phyloP scores from a whole-genome alignment of 2,888 invertebrate genomes.

The Tholera decimalis region DNA sequence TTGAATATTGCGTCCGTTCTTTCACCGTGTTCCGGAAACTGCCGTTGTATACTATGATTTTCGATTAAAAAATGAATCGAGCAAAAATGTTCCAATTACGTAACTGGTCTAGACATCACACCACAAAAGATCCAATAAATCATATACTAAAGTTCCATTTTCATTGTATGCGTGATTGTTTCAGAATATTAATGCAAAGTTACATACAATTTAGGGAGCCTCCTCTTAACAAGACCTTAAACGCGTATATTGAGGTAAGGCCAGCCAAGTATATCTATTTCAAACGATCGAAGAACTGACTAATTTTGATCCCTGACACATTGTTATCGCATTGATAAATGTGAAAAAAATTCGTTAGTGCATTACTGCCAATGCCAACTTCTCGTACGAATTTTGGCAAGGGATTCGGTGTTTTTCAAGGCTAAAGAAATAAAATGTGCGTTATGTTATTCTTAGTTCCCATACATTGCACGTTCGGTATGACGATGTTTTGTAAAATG shows the following conservation, averaged over 20 bases:
- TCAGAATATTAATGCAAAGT: no score
- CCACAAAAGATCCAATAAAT: no score
- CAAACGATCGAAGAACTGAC: constrained; percentile 1
- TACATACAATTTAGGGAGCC: no score
- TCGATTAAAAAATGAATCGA: no score
- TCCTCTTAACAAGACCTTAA: background rate
- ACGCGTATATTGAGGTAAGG: background rate
- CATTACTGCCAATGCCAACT: constrained; percentile 46
- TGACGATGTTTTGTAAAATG: constrained; percentile 13
- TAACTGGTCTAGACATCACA: no score
- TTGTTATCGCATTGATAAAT: constrained; percentile 34
- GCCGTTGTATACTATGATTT: no score
- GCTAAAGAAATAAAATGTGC: constrained; percentile 45
- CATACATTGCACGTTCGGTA: constrained; percentile 25
- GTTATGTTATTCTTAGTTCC: constrained; percentile 40
- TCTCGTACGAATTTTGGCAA: constrained; percentile 46
- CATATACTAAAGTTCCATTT: no score
- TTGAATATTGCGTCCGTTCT: no score
- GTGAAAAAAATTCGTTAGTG: constrained; percentile 30
- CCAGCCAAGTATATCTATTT: background rate
- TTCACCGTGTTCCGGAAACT: no score
- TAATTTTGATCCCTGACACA: constrained; percentile 8
- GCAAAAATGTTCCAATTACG: no score
- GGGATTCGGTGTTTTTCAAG: constrained; percentile 40
- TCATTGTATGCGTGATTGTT: no score